Evolutionary conservation across 2,888 invertebrate species (phyloP).

Genomic region (Coleophora flavipennella): DNA sequence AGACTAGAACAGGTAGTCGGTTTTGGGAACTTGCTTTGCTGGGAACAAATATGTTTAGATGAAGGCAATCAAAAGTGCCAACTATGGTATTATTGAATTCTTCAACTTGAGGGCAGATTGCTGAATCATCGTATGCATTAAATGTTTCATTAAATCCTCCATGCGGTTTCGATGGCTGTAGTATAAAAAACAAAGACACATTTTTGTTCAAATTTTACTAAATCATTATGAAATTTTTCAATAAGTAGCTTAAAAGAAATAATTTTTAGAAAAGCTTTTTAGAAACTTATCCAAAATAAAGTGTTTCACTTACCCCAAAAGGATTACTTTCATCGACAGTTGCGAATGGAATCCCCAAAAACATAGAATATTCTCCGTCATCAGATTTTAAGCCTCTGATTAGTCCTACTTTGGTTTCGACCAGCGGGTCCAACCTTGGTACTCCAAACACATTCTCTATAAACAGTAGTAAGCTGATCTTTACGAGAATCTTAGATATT

Average conservation of each 20-base stretch:
- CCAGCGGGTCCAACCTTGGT: constrained; percentile 19
- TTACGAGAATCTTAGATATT: neutral
- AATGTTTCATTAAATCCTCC: constrained; percentile 20
- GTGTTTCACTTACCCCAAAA: constrained; percentile 33
- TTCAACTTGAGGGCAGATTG: constrained; percentile 27
- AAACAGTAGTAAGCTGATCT: neutral
- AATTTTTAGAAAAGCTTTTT: no score
- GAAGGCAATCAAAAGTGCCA: constrained; percentile 26
- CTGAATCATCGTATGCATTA: constrained; percentile 28
- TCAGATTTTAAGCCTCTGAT: constrained; percentile 23
- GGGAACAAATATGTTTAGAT: constrained; percentile 23
- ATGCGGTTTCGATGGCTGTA: constrained; percentile 1
- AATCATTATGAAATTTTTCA: no score
- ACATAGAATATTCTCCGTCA: constrained; percentile 31
- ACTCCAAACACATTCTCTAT: neutral
- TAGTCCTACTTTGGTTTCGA: constrained; percentile 24
- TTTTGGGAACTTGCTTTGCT: constrained; percentile 6
- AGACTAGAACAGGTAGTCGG: constrained; percentile 16
- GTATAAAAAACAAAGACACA: no score
- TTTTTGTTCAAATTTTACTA: neutral
- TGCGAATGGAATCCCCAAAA: constrained; percentile 36
- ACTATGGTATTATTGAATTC: constrained; percentile 17
- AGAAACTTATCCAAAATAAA: no score
- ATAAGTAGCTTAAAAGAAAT: no score
- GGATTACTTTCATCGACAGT: constrained; percentile 27